These are phyloP conservation scores for Clepsis dumicolana DNA, from an alignment of 2,888 invertebrate genomes.

Conservation along the genomic window DNA sequence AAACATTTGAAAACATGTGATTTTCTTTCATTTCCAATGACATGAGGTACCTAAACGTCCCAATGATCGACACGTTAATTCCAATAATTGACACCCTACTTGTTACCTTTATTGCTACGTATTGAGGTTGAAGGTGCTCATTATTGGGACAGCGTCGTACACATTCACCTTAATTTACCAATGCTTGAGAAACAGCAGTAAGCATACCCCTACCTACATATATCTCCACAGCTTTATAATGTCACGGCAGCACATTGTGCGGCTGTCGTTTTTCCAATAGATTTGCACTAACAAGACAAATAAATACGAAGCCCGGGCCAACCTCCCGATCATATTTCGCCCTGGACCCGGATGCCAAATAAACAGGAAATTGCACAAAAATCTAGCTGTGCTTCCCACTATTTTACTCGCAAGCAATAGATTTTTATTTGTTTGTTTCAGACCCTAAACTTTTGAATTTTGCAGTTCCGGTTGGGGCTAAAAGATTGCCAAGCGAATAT, in stretches of 20 bases:
- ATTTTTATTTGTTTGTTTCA: neutral
- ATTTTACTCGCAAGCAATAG: slow-evolving; percentile 24
- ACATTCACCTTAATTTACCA: no score
- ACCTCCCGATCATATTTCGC: slow-evolving; percentile 69
- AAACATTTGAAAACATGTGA: no score
- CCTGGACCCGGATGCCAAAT: slow-evolving; percentile 51
- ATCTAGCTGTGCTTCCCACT: slow-evolving; percentile 30
- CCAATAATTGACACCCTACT: no score
- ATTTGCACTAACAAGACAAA: slow-evolving; percentile 76
- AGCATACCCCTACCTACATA: slow-evolving; percentile 3
- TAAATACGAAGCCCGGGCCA: slow-evolving; percentile 60
- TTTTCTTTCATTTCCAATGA: no score
- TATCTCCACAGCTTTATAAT: slow-evolving; percentile 47
- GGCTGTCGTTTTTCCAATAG: slow-evolving; percentile 72
- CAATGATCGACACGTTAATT: no score
- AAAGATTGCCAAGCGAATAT: no score
- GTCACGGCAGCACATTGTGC: slow-evolving; percentile 50
- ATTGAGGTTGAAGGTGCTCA: no score
- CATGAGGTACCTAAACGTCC: no score
- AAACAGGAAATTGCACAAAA: slow-evolving; percentile 60
- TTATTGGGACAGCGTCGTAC: no score
- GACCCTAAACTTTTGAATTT: neutral
- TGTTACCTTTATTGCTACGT: no score
- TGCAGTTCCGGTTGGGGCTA: no score
- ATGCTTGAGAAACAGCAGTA: neutral